Evolutionary conservation across 2,888 invertebrate genomes (phyloP).

Genomic region (Toxonevra muliebris): DNA sequence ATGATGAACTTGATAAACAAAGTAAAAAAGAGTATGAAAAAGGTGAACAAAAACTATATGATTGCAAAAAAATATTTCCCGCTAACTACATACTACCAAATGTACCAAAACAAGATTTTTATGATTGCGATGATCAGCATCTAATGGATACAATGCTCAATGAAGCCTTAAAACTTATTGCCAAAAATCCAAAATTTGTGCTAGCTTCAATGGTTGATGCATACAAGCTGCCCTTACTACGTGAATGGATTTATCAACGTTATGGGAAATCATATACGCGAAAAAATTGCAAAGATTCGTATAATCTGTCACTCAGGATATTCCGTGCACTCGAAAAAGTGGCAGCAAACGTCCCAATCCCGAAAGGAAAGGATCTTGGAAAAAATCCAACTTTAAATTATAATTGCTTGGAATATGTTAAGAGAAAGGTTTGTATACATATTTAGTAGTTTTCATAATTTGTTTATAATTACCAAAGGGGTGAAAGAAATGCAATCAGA

Average conservation of each 20-base stretch:
- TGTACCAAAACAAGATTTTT: conserved; percentile 24
- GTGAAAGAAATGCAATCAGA: too few relatives aligned
- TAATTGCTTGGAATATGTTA: conserved; percentile 39
- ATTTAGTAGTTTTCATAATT: too few relatives aligned
- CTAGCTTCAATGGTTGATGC: conserved; percentile 55
- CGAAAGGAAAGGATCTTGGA: conserved; percentile 36
- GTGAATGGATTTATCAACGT: conserved; percentile 53
- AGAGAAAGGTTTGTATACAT: conserved; percentile 40
- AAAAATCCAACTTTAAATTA: conserved; percentile 35
- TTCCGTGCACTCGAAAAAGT: conserved; percentile 41
- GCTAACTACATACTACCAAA: not conserved
- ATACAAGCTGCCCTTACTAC: conserved; percentile 50
- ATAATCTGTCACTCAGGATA: conserved; percentile 31
- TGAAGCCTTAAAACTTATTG: conserved; percentile 47
- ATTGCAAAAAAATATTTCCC: not conserved
- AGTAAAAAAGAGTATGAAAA: not conserved
- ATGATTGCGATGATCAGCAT: conserved; percentile 47
- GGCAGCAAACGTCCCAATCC: conserved; percentile 33
- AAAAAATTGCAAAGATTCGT: conserved; percentile 38
- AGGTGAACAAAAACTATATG: not conserved
- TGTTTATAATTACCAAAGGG: too few relatives aligned
- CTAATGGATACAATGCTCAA: conserved; percentile 51
- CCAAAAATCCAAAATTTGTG: conserved; percentile 53
- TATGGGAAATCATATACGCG: conserved; percentile 52
- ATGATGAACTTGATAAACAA: not conserved